These are phyloP conservation scores for Heliocidaris tuberculata DNA, from an alignment of 35 echinoderm and acorn worm species.

Conservation along the genomic window DNA sequence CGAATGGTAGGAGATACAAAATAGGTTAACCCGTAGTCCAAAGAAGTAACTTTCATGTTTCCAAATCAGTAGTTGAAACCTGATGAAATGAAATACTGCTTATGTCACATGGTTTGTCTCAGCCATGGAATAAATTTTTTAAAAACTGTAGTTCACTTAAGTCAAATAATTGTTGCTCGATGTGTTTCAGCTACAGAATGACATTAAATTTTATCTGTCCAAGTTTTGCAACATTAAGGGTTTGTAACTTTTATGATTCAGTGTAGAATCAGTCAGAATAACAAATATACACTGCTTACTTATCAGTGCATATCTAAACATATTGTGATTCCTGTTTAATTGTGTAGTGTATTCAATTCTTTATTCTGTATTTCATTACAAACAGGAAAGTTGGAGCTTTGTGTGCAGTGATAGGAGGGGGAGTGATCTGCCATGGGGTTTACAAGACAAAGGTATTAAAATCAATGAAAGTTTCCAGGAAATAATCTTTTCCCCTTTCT, in stretches of 20 bases:
- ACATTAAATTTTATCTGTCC: too few relatives aligned
- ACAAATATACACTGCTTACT: background rate
- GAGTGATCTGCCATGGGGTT: background rate
- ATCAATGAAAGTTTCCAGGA: background rate
- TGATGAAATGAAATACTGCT: background rate
- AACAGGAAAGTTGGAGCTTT: slow-evolving; percentile 13
- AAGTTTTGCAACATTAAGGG: too few relatives aligned
- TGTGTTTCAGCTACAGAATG: too few relatives aligned
- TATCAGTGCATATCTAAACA: background rate
- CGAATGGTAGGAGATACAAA: background rate
- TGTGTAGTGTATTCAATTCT: background rate
- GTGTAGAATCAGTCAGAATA: background rate
- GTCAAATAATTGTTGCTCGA: too few relatives aligned
- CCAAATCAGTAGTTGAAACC: background rate
- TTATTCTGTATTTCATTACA: background rate
- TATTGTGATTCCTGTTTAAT: background rate
- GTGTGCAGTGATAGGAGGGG: background rate
- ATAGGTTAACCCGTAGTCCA: background rate
- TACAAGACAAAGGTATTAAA: background rate
- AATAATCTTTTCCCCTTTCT: background rate
- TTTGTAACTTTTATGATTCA: too few relatives aligned
- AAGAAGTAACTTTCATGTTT: background rate
- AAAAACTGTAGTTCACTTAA: too few relatives aligned
- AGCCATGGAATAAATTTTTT: background rate
- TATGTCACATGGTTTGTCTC: background rate